Base-by-base conservation (phyloP, 2,113 vertebrate genomes). In the Archilochus colubris region DNA sequence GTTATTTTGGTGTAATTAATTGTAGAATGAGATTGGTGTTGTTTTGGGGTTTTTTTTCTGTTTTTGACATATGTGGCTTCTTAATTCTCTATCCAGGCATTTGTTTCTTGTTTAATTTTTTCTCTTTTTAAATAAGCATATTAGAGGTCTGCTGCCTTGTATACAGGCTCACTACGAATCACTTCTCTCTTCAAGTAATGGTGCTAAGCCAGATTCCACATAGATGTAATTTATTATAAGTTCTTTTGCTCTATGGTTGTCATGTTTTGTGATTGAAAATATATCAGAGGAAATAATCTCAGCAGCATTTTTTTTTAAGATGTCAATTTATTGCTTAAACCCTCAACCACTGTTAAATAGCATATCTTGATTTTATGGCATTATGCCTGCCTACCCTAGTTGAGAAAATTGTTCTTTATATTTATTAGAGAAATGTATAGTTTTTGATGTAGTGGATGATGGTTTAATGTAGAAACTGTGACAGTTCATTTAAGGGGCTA, bases 221-320 rank as follows among this genome's bases (percentile, higher is more conserved):
- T 89, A 89, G 89, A 82, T 69, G 3, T 70, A 85, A 94, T 91
- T 89, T 91, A 92, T 91, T 89, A 8, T 27, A 79, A 73, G 28
- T 89, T 92, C 63, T 94, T 88, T 38, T 55, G 16, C 48, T 67
- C 43, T 63, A 5, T 77, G 51, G 22, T 28, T 95, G 93, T 88
- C 89, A 67, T 77, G 64, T 88, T 94, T 88, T 18, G 10, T 91
- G 80, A 91, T 94, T 85, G 86, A 94, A 93, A 94, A 82, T 77
- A 64, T 66, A 84, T 69, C 67, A 67, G 28, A 70, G 53, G 85
- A 85, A 89, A 91, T 94, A 88, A 95, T 93, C 93, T 95, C 51
- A 91, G 57, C 20, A 48, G 25, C 2, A 9, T 9, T 23, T 58
- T 93, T 23, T 93, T 75, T 89, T n/a, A 18, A 74, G 76, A 57